phyloP scores from a whole-genome alignment of 1,140 invertebrate genomes.

The Aphidius ervi region DNA sequence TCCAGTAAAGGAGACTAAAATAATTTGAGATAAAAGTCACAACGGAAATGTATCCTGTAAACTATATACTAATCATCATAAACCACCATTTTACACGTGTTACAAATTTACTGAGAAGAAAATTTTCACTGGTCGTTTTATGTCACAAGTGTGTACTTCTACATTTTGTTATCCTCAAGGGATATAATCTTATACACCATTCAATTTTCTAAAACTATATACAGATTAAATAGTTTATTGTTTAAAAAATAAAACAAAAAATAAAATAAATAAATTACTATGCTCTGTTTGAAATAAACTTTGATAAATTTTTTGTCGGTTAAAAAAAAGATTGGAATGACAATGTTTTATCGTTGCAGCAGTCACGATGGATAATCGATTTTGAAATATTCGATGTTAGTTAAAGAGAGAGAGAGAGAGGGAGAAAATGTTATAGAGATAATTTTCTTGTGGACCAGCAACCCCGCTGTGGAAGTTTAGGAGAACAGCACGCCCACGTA shows the following conservation, averaged over 20 bases:
- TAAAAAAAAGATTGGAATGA: too few species aligned
- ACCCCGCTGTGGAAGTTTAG: conserved; percentile 36
- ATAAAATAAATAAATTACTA: too few species aligned
- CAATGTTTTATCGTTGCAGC: too few species aligned
- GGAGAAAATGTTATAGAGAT: neutral
- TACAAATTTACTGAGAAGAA: conserved; percentile 46
- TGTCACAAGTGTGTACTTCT: conserved; percentile 24
- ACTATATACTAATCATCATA: conserved; percentile 49
- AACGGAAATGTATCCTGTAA: conserved; percentile 48
- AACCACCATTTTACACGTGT: conserved; percentile 49
- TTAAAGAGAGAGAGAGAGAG: neutral
- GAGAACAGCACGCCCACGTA: conserved; percentile 41
- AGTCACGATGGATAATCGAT: conserved; percentile 34
- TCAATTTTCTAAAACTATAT: neutral
- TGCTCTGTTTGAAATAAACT: too few species aligned
- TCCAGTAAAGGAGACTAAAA: neutral
- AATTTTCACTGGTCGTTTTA: conserved; percentile 31
- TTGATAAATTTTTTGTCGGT: too few species aligned
- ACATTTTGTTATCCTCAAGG: conserved; percentile 34
- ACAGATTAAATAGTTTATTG: too few species aligned
- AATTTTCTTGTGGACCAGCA: conserved; percentile 30
- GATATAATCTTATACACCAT: conserved; percentile 37
- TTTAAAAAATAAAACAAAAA: too few species aligned
- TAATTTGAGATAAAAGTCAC: neutral
- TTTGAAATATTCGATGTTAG: neutral